Evolutionary conservation across 2,888 invertebrate genomes (phyloP).

Genomic region (Melieria crassipennis): DNA sequence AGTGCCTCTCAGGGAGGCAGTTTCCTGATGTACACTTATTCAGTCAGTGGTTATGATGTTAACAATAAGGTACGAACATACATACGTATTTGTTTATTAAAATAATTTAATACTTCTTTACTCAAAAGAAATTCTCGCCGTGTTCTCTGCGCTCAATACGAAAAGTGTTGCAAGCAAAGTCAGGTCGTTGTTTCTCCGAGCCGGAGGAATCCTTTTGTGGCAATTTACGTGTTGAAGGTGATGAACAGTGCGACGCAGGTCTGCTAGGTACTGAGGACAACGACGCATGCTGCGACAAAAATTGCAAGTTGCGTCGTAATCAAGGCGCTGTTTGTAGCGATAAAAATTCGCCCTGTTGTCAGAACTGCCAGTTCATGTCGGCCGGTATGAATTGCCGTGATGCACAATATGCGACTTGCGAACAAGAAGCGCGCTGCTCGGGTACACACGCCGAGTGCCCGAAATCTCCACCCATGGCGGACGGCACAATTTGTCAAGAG

Average conservation of each 20-base stretch:
- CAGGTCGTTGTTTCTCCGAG: conserved; percentile 90
- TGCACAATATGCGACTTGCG: conserved; percentile 90
- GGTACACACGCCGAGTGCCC: conserved; percentile 85
- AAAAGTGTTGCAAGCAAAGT: conserved; percentile 92
- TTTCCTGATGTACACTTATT: conserved; percentile 96
- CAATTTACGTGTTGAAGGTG: conserved; percentile 92
- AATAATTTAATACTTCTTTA: conserved; percentile 5
- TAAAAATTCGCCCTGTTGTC: conserved; percentile 95
- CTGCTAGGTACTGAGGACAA: conserved; percentile 91
- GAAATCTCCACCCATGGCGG: conserved; percentile 77
- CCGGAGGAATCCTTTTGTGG: conserved; percentile 97
- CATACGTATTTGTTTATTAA: not conserved
- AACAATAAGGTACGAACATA: conserved; percentile 82
- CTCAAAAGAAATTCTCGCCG: conserved; percentile 86
- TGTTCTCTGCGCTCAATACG: conserved; percentile 93
- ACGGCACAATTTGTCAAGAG: conserved; percentile 86
- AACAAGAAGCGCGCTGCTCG: conserved; percentile 90
- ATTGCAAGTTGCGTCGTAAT: conserved; percentile 84
- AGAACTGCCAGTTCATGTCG: conserved; percentile 88
- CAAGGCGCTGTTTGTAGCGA: conserved; percentile 95
- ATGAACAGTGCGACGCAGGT: conserved; percentile 97
- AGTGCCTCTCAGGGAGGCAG: conserved; percentile 94
- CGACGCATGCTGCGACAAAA: conserved; percentile 92
- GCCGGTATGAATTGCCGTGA: conserved; percentile 87
- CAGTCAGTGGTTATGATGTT: conserved; percentile 94